Base-by-base conservation (phyloP, 2,888 invertebrate genomes). In the Mythimna impura region DNA sequence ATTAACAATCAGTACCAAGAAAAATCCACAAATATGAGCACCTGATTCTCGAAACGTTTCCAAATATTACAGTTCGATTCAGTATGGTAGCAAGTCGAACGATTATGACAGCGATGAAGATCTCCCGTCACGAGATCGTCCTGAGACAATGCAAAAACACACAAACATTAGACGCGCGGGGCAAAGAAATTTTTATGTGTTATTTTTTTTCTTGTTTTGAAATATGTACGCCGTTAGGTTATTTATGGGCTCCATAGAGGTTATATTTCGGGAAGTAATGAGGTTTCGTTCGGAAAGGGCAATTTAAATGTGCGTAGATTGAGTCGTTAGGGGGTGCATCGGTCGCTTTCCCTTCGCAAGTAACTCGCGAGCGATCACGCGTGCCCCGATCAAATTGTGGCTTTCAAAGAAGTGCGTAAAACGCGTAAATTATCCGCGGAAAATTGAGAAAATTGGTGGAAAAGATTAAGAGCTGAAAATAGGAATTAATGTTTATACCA, bases 221-320 rank as follows among this genome's bases (percentile, higher is more conserved):
- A 96, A 96, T 96, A 96, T 96, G 96, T 94, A 92, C 94, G 92
- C 95, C 94, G 94, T 96, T 96, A 93, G 90, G 91, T 95, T 96
- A 96, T 96, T 96, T 96, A 96, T 95, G 92, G 94, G 91, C 92
- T 93, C 95, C 95, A 94, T 94, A 93, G 95, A 95, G 95, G 95
- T 95, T 96, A 95, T 94, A 94, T 95, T 94, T 95, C 94, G 94
- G 95, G 94, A 94, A 95, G 95, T 96, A 96, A 96, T 95, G 95
- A 96, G 95, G 94, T 95, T 95, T 94, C 92, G 94, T 95, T 96
- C 94, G 94, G 95, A 93, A 95, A 95, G 94, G 95, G 95, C 95
- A 95, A 95, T 96, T 94, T 95, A 93, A 95, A 95, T 95, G 94
- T 93, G 93, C 94, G 94, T 93, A 95, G 94, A 96, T 95, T 95